Evolutionary conservation across 1,140 invertebrate genomes (phyloP).

Genomic region (Tetraneura akinire): DNA sequence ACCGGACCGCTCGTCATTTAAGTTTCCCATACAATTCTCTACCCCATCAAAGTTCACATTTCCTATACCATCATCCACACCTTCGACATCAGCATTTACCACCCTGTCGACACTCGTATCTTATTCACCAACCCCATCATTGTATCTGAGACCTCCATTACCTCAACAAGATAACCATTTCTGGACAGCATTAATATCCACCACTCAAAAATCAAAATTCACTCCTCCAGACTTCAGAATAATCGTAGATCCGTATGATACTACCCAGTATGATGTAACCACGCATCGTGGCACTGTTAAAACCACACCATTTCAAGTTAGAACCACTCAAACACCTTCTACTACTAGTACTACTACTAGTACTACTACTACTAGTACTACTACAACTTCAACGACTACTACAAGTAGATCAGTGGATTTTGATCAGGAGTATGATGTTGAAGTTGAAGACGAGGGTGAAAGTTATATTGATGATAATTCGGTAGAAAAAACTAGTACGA

Average conservation of each 20-base stretch:
- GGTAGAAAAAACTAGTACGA: constrained; percentile 43
- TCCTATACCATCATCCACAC: background rate
- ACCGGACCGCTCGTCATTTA: constrained; percentile 38
- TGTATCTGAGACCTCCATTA: constrained; percentile 19
- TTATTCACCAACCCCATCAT: constrained; percentile 24
- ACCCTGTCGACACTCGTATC: constrained; percentile 20
- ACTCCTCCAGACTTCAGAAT: constrained; percentile 28
- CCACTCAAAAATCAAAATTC: constrained; percentile 24
- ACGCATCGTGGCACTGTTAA: constrained; percentile 35
- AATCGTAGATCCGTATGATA: constrained; percentile 42
- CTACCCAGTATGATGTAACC: constrained; percentile 24
- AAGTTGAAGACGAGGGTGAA: background rate
- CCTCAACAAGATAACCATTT: constrained; percentile 22
- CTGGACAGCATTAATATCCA: constrained; percentile 25
- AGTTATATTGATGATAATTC: constrained; percentile 39
- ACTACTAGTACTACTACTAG: background rate
- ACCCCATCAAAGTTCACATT: background rate
- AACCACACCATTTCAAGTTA: constrained; percentile 4
- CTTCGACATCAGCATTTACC: background rate
- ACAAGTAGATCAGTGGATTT: constrained; percentile 11
- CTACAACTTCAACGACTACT: constrained; percentile 10
- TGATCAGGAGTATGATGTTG: constrained; percentile 40
- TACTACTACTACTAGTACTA: constrained; percentile 12
- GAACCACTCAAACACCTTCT: constrained; percentile 1
- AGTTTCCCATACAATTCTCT: constrained; percentile 15